Percentiles rank a stretch among this genome's conserved stretches.
Conservation (phyloP, 2,797 vertebrate species). For the Clarias laeviceps region DNA sequence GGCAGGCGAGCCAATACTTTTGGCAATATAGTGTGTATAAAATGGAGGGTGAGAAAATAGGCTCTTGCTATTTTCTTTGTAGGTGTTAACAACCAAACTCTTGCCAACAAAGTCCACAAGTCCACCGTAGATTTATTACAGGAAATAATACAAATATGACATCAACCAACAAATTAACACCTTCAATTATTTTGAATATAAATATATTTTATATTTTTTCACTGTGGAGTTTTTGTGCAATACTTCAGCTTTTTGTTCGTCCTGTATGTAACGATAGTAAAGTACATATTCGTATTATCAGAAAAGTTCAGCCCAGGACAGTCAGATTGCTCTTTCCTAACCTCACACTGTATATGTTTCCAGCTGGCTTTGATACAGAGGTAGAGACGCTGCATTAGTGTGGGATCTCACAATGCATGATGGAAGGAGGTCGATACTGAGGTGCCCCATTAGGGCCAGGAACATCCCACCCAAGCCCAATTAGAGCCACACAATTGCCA, state of each 20-base stretch:
- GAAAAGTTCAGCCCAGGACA: conserved; percentile 31
- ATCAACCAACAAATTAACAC: neutral
- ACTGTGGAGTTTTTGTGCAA: neutral
- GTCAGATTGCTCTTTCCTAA: conserved; percentile 12
- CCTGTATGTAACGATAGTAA: neutral
- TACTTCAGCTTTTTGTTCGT: neutral
- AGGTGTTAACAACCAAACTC: neutral
- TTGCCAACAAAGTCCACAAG: neutral
- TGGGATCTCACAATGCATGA: conserved; percentile 44
- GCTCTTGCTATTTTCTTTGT: neutral
- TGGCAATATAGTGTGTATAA: neutral
- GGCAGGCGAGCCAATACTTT: too few species aligned
- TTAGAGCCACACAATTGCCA: conserved; percentile 66
- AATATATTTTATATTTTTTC: neutral
- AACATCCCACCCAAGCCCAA: conserved; percentile 64
- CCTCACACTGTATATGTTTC: conserved; percentile 17
- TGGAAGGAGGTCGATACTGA: conserved; percentile 51
- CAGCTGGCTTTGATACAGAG: conserved; percentile 45
- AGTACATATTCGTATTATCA: neutral
- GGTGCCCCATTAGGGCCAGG: conserved; percentile 55
- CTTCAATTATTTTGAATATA: neutral
- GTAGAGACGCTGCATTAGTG: conserved; percentile 41
- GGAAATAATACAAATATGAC: neutral
- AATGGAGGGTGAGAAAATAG: neutral
- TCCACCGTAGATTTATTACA: neutral